phyloP scores from a whole-genome alignment of 2,113 vertebrate genomes.

The Cercocebus atys region DNA sequence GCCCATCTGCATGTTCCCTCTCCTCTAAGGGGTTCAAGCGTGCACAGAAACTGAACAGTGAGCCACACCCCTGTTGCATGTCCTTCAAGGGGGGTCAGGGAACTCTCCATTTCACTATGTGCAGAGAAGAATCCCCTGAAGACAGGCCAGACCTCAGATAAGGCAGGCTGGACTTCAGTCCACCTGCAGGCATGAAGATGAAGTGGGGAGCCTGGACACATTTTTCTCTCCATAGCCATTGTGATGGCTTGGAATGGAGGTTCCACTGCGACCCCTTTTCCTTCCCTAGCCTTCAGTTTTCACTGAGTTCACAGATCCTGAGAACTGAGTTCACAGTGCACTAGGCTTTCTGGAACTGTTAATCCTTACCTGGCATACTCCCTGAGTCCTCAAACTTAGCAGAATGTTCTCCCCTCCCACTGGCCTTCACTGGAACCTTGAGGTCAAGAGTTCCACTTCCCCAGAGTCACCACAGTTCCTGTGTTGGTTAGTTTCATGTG shows the following conservation, averaged over 20 bases:
- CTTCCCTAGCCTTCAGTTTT: no score
- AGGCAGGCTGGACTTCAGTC: accelerated
- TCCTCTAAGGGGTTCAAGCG: no score
- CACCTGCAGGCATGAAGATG: accelerated
- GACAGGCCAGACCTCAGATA: no score
- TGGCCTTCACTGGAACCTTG: background rate
- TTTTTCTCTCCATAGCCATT: background rate
- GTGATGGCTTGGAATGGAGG: background rate
- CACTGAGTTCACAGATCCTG: background rate
- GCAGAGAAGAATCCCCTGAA: background rate
- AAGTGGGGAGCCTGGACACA: background rate
- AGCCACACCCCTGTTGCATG: no score
- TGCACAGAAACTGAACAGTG: no score
- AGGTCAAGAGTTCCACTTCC: background rate
- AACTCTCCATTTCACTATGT: no score
- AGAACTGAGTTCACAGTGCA: background rate
- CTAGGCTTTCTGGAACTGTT: background rate
- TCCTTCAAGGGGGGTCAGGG: no score
- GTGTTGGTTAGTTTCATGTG: background rate
- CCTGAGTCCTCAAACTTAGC: background rate
- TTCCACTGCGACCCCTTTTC: accelerated
- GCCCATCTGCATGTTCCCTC: no score
- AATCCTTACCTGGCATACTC: background rate
- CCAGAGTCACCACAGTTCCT: background rate
- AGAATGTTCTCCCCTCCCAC: accelerated